Conservation (phyloP, 2,888 invertebrate species). For the Ennomos erosarius region DNA sequence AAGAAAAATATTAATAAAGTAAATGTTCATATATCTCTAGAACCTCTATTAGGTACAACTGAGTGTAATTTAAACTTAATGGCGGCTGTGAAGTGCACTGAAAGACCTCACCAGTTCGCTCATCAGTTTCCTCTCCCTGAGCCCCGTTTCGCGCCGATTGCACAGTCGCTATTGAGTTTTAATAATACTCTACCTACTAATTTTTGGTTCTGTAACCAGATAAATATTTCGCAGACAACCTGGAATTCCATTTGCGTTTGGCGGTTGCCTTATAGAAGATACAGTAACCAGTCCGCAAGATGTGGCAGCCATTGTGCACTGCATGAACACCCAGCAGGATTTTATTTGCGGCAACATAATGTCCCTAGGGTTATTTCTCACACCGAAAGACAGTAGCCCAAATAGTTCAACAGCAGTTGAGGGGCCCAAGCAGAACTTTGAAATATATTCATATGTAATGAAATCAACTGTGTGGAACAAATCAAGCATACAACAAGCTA, state of each 20-base stretch:
- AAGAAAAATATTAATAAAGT: too few species aligned
- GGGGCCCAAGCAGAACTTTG: conserved; percentile 58
- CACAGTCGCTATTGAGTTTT: too few species aligned
- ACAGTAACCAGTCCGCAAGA: conserved; percentile 54
- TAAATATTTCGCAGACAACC: conserved; percentile 68
- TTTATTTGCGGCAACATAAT: conserved; percentile 68
- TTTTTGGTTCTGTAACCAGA: conserved; percentile 4
- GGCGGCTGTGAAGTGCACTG: too few species aligned
- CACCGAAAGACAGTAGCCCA: conserved; percentile 53
- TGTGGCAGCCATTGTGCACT: conserved; percentile 58
- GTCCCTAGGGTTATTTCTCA: conserved; percentile 70
- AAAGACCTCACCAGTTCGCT: too few species aligned
- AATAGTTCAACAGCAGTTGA: conserved; percentile 8
- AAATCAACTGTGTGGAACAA: conserved; percentile 70
- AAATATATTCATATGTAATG: conserved; percentile 71
- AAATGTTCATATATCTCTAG: too few species aligned
- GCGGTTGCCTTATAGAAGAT: conserved; percentile 77
- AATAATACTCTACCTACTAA: too few species aligned
- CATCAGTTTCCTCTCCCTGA: too few species aligned
- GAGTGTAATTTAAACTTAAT: too few species aligned
- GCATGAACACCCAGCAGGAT: conserved; percentile 55
- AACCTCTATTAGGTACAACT: too few species aligned
- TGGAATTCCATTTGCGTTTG: conserved; percentile 73
- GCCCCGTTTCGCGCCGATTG: too few species aligned
- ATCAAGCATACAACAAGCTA: conserved; percentile 61